Evolutionary conservation across 64 coral and sea anemone genomes (phyloP).

Genomic region (Hydrozoanthus tunicans): DNA sequence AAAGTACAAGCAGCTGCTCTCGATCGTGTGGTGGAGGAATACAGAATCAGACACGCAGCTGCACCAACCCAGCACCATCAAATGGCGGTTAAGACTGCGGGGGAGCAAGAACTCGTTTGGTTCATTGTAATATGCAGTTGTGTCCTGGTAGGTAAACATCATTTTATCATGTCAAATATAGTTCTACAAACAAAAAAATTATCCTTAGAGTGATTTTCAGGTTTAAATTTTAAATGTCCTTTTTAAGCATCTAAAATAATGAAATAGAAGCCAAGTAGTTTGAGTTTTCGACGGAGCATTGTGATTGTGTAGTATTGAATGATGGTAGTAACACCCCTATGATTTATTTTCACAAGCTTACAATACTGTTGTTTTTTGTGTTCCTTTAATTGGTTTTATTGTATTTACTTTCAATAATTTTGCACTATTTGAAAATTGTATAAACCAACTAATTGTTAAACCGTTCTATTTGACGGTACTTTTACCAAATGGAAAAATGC

Average conservation of each 20-base stretch:
- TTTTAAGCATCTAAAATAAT: too few species aligned
- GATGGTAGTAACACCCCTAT: too few species aligned
- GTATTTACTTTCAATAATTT: not conserved
- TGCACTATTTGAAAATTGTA: not conserved
- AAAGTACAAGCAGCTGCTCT: not conserved
- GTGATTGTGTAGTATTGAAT: too few species aligned
- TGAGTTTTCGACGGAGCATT: too few species aligned
- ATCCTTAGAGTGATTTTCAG: not conserved
- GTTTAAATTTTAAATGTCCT: not conserved
- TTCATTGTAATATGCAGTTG: not conserved
- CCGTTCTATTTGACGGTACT: not conserved
- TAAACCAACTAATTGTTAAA: not conserved
- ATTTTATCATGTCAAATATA: not conserved
- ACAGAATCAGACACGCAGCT: not conserved
- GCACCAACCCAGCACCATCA: not conserved
- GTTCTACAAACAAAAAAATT: not conserved
- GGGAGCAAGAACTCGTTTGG: not conserved
- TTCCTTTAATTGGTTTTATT: not conserved
- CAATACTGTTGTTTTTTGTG: not conserved
- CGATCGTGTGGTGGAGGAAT: not conserved
- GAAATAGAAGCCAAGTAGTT: too few species aligned
- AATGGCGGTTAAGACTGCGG: not conserved
- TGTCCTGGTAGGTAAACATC: not conserved
- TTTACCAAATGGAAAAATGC: not conserved
- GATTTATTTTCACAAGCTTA: too few species aligned